phyloP scores from a whole-genome alignment of 2,113 vertebrate genomes.

The Ploceus nigricollis region DNA sequence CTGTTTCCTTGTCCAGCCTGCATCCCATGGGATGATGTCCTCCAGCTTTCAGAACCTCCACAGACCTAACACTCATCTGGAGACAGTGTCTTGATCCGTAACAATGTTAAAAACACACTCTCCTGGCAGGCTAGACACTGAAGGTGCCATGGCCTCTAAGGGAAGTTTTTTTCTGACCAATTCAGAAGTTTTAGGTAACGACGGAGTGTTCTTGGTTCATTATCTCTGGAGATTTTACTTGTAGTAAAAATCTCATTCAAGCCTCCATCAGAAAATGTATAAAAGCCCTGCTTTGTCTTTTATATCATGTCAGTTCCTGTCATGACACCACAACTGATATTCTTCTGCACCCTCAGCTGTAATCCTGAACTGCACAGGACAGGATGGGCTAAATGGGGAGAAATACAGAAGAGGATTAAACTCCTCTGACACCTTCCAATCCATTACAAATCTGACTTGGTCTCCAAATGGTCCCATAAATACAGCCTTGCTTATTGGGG shows the following conservation, averaged over 20 bases:
- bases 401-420: neutral
- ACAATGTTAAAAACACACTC: neutral
- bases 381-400: neutral
- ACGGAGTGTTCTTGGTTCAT: neutral
- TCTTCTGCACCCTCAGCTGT: neutral
- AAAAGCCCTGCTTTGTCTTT: neutral
- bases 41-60: neutral
- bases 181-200: neutral
- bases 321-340: neutral
- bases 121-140: neutral
- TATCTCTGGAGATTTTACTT: neutral
- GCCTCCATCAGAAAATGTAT: neutral
- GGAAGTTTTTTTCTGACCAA: neutral
- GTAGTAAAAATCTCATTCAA: neutral
- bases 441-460: neutral
- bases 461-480: neutral
- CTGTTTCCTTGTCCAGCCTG: neutral
- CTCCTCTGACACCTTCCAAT: neutral
- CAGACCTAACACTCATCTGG: neutral
- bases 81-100: neutral
- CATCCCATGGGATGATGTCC: neutral
- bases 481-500: neutral
- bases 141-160: neutral
- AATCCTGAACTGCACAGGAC: neutral
- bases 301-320: neutral